Base-by-base conservation (phyloP, 2,113 vertebrate species). In the Catharus bicknelli region DNA sequence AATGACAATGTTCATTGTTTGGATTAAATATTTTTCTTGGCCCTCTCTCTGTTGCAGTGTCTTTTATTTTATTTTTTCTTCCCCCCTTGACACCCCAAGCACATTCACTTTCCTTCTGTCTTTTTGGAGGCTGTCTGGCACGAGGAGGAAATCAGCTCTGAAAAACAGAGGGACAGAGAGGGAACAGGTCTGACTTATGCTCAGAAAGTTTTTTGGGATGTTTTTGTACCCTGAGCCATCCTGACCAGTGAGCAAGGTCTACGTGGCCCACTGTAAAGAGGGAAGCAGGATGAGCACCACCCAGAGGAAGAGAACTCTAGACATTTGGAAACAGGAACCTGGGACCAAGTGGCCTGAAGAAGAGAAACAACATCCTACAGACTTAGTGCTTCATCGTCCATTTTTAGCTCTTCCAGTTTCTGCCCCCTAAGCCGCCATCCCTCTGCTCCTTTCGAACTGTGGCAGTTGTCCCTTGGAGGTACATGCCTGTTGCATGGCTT, bases 11-110 rank as follows among this genome's bases (percentile, higher is more conserved):
- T 96, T 97, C 96, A 94, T 96, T 97, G 97, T 97, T 97, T 96
- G 96, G 94, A 96, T 97, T 97, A 93, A 97, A 96, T 98, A 97
- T 97, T 98, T 96, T 97, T 96, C 95, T 98, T 97, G 96, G 97
- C 96, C 59, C 45, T 94, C 69, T 66, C 66, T 63, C 88, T 94
- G 73, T 96, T 97, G 95, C 86, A 94, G 86, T 45, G 57, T 77
- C 83, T 94, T 95, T 95, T 90, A 50, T 92, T 93, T 93, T 93
- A 50, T 92, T 93, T 93, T 53, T 87, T 77, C 83, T 70, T 59
- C 43, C n/a, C n/a, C 51, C 77, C 55, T 58, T 20, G 5, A 94
- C 67, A 88, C 78, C 90, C 88, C 75, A 68, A 83, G 92, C 63
- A 45, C 76, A 87, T 69, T 75, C 76, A 79, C 68, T 93, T 93